These are phyloP conservation scores for Mesocricetus auratus DNA, from an alignment of 2,113 vertebrate genomes.

Conservation along the genomic window DNA sequence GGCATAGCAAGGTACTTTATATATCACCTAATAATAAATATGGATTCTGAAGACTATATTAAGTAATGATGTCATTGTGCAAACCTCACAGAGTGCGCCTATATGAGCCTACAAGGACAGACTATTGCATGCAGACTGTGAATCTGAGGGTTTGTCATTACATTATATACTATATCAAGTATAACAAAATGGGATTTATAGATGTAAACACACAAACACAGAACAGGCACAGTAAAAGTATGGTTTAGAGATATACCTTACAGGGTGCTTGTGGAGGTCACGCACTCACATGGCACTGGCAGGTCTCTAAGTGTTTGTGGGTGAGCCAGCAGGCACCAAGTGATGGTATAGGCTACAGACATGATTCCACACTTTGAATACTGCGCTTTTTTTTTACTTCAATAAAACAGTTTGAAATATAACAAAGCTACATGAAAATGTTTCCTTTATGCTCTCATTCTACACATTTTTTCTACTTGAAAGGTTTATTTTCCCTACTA, in stretches of 20 bases:
- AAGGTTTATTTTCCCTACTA: background rate
- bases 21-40: background rate
- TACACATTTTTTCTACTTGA: background rate
- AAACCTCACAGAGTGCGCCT: background rate
- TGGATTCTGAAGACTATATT: background rate
- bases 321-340: background rate
- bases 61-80: background rate
- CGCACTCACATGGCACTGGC: background rate
- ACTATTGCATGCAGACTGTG: background rate
- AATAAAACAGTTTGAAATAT: background rate
- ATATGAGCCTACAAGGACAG: background rate
- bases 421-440: background rate
- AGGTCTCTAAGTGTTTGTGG: background rate
- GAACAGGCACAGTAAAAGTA: background rate
- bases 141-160: background rate
- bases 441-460: background rate
- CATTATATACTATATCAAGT: background rate
- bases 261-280: background rate
- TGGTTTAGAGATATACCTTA: background rate
- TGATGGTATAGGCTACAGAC: background rate
- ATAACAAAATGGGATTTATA: background rate
- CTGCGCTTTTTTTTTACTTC: background rate
- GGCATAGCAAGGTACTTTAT: background rate
- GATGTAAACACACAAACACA: background rate
- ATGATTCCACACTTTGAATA: background rate